Conservation (phyloP, 2,113 vertebrate species). For the Holacanthus passer region DNA sequence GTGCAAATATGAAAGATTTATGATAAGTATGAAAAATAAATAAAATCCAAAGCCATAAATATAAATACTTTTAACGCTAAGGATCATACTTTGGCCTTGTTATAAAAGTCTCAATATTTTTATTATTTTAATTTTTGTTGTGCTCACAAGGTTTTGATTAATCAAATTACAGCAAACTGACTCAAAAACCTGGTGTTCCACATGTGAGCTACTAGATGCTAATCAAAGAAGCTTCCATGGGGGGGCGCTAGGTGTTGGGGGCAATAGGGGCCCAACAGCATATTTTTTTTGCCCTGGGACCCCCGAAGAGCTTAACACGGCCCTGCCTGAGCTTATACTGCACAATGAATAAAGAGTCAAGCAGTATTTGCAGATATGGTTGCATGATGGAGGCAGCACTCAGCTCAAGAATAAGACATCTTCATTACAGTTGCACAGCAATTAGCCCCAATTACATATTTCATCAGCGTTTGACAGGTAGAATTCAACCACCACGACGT, state of each 20-base stretch:
- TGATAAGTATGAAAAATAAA: neutral
- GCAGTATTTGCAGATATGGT: neutral
- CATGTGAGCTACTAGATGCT: neutral
- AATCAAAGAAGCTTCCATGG: neutral
- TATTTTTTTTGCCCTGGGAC: neutral
- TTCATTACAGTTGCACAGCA: neutral
- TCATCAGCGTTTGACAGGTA: neutral
- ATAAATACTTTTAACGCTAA: neutral
- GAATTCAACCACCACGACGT: neutral
- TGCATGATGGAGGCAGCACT: slow-evolving; percentile 7
- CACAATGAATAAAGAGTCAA: neutral
- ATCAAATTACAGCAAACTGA: neutral
- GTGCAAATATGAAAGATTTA: neutral
- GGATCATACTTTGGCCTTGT: neutral
- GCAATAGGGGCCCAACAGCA: neutral
- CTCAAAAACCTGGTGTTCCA: neutral
- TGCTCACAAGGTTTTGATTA: neutral
- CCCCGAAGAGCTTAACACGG: neutral
- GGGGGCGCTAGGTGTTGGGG: neutral
- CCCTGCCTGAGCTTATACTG: neutral
- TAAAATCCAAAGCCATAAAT: neutral
- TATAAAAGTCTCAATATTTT: neutral
- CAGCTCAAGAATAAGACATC: neutral
- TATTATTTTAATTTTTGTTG: neutral
- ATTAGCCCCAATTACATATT: neutral